phyloP scores from a whole-genome alignment of 2,888 invertebrate species.

The Lamellibrachia columna region DNA sequence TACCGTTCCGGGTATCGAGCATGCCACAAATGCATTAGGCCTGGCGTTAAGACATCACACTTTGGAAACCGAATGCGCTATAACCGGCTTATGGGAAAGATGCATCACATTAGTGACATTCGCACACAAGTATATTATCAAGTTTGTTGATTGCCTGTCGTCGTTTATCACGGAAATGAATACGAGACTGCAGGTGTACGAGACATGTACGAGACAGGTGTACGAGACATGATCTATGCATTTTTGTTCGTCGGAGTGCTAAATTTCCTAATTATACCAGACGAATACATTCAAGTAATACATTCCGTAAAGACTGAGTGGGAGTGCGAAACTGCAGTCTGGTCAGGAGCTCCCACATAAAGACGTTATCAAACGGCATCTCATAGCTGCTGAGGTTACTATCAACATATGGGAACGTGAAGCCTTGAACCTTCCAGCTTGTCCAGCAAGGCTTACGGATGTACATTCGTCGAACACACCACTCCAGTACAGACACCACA shows the following conservation, averaged over 20 bases:
- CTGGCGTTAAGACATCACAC: background rate
- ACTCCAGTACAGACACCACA: too few species aligned
- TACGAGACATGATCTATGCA: background rate
- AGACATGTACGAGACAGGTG: too few species aligned
- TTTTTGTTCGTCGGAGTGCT: background rate
- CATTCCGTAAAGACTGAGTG: too few species aligned
- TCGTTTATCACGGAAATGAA: background rate
- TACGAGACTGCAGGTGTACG: background rate
- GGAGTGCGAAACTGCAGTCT: too few species aligned
- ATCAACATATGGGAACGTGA: too few species aligned
- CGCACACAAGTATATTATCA: constrained; percentile 1
- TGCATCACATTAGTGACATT: background rate
- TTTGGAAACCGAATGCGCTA: background rate
- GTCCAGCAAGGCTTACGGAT: too few species aligned
- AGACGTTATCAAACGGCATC: too few species aligned
- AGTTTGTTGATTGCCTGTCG: background rate
- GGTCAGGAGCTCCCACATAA: too few species aligned
- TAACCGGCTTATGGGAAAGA: background rate
- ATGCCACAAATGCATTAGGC: background rate
- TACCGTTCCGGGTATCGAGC: background rate
- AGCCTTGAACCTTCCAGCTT: too few species aligned
- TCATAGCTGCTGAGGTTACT: too few species aligned
- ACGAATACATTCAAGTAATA: background rate
- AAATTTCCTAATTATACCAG: background rate
- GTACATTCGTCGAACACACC: too few species aligned